These are phyloP conservation scores for Subacronicta megacephala DNA, from an alignment of 2,888 invertebrate genomes.

Conservation along the genomic window DNA sequence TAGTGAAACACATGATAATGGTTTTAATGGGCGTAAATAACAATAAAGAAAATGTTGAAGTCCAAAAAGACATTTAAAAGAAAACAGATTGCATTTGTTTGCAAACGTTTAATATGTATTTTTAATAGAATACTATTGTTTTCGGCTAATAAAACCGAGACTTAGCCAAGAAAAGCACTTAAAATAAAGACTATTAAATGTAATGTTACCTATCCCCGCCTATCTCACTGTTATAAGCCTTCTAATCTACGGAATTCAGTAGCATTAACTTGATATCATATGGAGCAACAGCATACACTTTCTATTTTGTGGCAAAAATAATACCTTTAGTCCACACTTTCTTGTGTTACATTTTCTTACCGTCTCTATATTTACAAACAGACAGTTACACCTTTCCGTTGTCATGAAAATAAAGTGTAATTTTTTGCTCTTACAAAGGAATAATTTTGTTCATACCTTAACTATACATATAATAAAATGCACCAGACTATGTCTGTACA, in stretches of 20 bases:
- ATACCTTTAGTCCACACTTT: conserved; percentile 47
- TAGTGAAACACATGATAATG: too few species aligned
- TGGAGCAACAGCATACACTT: conserved; percentile 24
- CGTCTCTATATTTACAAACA: conserved; percentile 37
- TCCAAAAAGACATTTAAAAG: too few species aligned
- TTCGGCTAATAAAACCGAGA: too few species aligned
- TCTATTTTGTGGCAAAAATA: conserved; percentile 37
- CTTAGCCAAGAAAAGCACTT: not conserved
- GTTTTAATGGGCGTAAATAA: too few species aligned
- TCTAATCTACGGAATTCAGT: conserved; percentile 41
- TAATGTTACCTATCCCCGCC: conserved; percentile 3
- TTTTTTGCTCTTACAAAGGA: conserved; percentile 26
- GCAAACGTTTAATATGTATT: too few species aligned
- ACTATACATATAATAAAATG: too few species aligned
- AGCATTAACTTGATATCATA: conserved; percentile 47
- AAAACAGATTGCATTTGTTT: too few species aligned
- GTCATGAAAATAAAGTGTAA: conserved; percentile 27
- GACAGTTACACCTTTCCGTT: conserved; percentile 39
- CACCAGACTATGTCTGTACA: too few species aligned
- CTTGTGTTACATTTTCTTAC: conserved; percentile 42
- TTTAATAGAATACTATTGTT: too few species aligned
- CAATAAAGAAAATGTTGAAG: too few species aligned
- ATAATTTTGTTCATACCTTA: conserved; percentile 17
- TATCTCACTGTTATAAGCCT: conserved; percentile 31
- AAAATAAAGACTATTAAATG: conserved; percentile 1